Evolutionary conservation across 2,797 vertebrate species (phyloP), one percentile per base, ranked within the genome.

Genomic region (Morelia viridis): DNA sequence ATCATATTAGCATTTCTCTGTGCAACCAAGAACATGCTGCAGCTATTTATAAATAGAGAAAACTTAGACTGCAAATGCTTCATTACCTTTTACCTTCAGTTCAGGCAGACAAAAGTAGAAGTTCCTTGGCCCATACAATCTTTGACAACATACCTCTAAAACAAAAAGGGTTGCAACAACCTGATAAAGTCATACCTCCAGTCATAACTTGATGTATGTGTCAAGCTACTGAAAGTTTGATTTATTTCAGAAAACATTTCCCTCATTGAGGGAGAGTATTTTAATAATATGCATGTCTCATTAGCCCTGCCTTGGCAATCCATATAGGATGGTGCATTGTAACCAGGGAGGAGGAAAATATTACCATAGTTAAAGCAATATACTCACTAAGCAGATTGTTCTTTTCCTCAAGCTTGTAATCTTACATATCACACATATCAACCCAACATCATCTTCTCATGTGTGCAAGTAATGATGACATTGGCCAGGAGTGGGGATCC

Each of bases 231-330:
- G 92, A 92, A 94, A 93, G 90, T 94, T 80, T 50, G 90, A 57
- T 65, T 90, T 94, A 86, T 94, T 60, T 92, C 88, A 0, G 85
- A 92, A 95, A 95, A 94, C 92, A 94, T 94, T 95, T 95, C 93
- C 87, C 94, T 96, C 60, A 0, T 65, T 76, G 93, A 96, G 95
- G 93, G 88, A 96, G 41, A 15, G 94, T 95, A 93, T 95, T 96
- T 96, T 96, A 95, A 95, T 94, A 96, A 95, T 91, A 94, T 95
- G 90, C 95, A 96, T 94, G 94, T 93, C 95, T 96, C 96, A 96
- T 96, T 96, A 96, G 95, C 94, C 96, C 93, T 96, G 95, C 95
- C 94, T 94, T 94, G 93, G 94, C 93, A 95, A 96, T 95, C 93
- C 94, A 93, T 89, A 94, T 92, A 95, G 89, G 61, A 96, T 95